phyloP scores from a whole-genome alignment of 2,113 vertebrate genomes.

The Phainopepla nitens region DNA sequence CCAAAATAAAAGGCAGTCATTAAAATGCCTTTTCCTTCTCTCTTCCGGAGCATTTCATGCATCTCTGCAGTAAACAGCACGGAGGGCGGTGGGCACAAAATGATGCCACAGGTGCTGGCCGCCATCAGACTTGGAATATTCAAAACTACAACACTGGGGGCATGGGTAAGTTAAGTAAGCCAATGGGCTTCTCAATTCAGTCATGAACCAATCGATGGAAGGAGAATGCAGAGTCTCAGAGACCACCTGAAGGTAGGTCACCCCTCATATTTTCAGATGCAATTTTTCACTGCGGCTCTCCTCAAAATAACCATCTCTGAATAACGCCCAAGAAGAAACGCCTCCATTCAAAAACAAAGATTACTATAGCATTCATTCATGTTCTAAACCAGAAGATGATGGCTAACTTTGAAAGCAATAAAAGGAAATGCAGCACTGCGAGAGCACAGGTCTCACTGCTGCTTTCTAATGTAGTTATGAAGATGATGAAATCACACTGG shows the following conservation, averaged over 20 bases:
- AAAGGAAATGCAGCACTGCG: neutral
- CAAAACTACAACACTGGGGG: rapidly evolving
- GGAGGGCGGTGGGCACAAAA: neutral
- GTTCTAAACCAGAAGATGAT: neutral
- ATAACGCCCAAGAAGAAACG: neutral
- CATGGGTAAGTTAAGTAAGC: neutral
- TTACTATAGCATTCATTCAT: neutral
- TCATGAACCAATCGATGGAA: rapidly evolving
- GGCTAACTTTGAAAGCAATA: neutral
- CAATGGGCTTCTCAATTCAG: neutral
- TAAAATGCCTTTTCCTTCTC: neutral
- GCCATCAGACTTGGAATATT: neutral
- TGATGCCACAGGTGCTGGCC: neutral
- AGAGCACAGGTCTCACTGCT: neutral
- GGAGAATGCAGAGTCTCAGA: neutral
- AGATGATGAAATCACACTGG: neutral
- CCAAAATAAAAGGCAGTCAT: neutral
- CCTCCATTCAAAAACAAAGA: neutral
- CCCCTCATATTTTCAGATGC: neutral
- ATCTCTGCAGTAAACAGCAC: neutral
- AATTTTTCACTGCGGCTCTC: neutral
- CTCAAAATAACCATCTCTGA: neutral
- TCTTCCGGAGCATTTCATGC: neutral
- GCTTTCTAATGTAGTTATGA: neutral
- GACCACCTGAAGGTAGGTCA: neutral